Conservation (phyloP, 2,888 invertebrate genomes). For the Geotrupes spiniger region DNA sequence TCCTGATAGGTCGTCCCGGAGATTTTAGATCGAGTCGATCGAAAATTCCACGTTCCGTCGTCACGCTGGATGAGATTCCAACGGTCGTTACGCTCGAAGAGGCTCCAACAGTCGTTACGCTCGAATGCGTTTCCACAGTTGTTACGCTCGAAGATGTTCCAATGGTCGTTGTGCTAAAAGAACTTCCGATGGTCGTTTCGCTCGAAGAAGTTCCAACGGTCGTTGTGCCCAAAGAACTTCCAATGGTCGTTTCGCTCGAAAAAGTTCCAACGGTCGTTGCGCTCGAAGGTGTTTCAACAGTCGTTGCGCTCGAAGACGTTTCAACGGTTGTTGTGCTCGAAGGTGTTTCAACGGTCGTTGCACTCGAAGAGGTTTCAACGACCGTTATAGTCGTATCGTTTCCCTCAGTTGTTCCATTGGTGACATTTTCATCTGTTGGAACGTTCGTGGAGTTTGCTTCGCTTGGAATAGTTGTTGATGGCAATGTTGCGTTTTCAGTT, state of each 20-base stretch:
- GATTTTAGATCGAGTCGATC: neutral
- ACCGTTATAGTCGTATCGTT: too few relatives aligned
- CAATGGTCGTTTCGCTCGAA: constrained; percentile 1
- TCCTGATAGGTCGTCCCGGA: neutral
- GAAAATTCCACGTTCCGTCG: neutral
- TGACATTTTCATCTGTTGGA: too few relatives aligned
- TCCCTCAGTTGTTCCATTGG: constrained; percentile 6
- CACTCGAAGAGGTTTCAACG: too few relatives aligned
- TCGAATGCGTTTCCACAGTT: constrained; percentile 1
- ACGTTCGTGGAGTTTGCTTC: too few relatives aligned
- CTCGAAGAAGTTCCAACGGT: constrained; percentile 1
- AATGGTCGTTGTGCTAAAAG: neutral
- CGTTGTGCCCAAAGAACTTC: neutral
- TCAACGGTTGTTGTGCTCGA: constrained; percentile 3
- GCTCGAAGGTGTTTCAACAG: constrained; percentile 1
- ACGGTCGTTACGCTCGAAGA: too few relatives aligned
- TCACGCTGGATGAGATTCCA: neutral
- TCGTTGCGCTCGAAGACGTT: constrained; percentile 1
- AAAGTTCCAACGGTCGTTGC: constrained; percentile 3
- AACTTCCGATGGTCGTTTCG: constrained; percentile 2
- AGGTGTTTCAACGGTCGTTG: constrained; percentile 7
- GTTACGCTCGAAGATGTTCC: neutral
- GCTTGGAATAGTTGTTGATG: too few relatives aligned
- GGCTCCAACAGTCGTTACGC: neutral
- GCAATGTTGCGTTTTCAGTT: too few relatives aligned